phyloP scores from a whole-genome alignment of 2,888 invertebrate genomes.

The Sesamia inferens region DNA sequence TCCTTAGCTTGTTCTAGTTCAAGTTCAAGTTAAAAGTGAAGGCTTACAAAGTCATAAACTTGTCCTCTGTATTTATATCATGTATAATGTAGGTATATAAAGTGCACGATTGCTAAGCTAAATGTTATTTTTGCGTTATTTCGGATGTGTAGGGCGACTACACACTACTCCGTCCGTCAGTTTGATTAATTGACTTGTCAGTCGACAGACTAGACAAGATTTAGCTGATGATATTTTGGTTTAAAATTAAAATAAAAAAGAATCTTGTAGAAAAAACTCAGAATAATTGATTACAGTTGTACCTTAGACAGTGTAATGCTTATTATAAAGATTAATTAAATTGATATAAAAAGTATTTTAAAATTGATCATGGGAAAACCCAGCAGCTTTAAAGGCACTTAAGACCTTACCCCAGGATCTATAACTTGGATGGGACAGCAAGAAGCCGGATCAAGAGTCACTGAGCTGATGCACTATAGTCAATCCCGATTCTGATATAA shows the following conservation, averaged over 20 bases:
- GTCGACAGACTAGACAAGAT: background rate
- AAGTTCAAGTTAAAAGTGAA: slow-evolving; percentile 30
- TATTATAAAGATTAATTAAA: too few relatives aligned
- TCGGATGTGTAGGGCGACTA: background rate
- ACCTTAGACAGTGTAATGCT: too few relatives aligned
- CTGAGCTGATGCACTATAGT: background rate
- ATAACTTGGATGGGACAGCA: too few relatives aligned
- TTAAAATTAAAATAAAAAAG: background rate
- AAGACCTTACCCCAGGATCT: background rate
- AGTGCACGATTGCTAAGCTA: background rate
- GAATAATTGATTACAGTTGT: too few relatives aligned
- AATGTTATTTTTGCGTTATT: background rate
- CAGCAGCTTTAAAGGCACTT: background rate
- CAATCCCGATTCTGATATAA: background rate
- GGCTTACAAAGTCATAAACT: slow-evolving; percentile 5
- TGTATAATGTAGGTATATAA: background rate
- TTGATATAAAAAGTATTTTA: too few relatives aligned
- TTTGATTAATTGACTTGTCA: background rate
- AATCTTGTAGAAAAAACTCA: too few relatives aligned
- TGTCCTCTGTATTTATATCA: slow-evolving; percentile 1
- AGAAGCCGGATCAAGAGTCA: background rate
- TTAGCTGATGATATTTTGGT: background rate
- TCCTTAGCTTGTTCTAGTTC: slow-evolving; percentile 29
- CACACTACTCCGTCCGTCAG: background rate
- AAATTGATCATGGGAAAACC: background rate